Evolutionary conservation across 2,888 invertebrate genomes (phyloP).

Genomic region (Drosophila affinis): DNA sequence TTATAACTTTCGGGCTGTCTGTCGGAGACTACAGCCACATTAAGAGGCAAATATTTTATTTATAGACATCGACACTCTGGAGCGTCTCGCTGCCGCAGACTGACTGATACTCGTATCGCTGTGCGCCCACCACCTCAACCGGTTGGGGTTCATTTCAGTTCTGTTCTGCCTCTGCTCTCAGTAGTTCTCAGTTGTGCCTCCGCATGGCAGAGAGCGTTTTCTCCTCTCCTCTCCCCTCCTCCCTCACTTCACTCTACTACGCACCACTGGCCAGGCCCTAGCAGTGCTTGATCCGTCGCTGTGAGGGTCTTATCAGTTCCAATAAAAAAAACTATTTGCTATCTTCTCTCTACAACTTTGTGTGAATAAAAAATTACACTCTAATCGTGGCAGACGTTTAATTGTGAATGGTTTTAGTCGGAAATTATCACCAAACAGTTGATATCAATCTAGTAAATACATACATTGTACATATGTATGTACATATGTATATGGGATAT

Average conservation of each 20-base stretch:
- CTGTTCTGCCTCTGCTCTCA: background rate
- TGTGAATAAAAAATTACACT: background rate
- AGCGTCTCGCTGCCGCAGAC: slow-evolving; percentile 53
- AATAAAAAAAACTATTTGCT: slow-evolving; percentile 11
- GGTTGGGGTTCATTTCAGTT: slow-evolving; percentile 9
- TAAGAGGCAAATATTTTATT: background rate
- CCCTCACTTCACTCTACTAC: background rate
- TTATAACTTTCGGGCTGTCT: slow-evolving; percentile 57
- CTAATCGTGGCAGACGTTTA: slow-evolving; percentile 11
- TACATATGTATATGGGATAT: slow-evolving; percentile 4
- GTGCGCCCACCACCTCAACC: slow-evolving; percentile 18
- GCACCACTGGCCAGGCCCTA: slow-evolving; percentile 17
- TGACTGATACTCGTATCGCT: slow-evolving; percentile 52
- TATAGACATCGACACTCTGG: slow-evolving; percentile 32
- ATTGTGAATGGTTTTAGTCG: slow-evolving; percentile 23
- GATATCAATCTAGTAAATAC: slow-evolving; percentile 9
- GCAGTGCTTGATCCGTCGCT: slow-evolving; percentile 6
- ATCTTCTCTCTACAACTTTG: background rate
- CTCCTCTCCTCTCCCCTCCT: background rate
- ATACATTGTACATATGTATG: too few species aligned
- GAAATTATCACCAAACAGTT: background rate
- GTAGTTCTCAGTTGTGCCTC: background rate
- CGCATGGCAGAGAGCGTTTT: slow-evolving; percentile 3
- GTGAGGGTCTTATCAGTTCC: slow-evolving; percentile 24
- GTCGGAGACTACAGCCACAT: background rate